A percentile compares a stretch with the other conserved stretches of the same genome.
Conservation (phyloP, 23 tunicate genomes). For the Oikopleura dioica region DNA sequence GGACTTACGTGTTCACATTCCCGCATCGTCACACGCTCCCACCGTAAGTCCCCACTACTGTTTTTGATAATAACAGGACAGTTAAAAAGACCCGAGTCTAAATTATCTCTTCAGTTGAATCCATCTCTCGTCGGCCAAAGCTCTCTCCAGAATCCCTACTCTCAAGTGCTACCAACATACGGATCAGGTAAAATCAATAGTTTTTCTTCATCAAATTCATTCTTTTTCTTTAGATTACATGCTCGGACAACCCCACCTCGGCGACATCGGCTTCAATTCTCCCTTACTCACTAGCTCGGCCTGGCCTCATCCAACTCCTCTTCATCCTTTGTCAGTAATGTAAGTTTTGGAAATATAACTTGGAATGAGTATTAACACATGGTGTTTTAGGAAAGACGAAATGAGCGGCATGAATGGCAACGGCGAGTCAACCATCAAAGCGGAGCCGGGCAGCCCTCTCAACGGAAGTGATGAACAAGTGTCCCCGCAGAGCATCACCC, state of each 20-base stretch:
- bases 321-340: neutral
- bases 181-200: no score
- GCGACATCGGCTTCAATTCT: constrained; percentile 3
- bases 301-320: neutral
- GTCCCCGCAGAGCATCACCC: neutral
- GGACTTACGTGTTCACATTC: neutral
- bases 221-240: constrained; percentile 10
- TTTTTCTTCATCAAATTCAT: no score
- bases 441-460: neutral
- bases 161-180: no score
- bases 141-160: no score
- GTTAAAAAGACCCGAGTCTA: no score
- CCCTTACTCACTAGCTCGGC: neutral
- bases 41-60: neutral
- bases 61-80: no score
- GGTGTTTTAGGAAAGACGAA: constrained; percentile 7
- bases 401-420: no score
- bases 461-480: neutral
- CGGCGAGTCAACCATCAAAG: constrained; percentile 6
- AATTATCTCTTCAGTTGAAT: no score
- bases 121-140: no score
- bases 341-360: neutral
- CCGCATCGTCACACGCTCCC: neutral
- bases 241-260: neutral
- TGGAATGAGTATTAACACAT: no score